Evolutionary conservation across 2,797 vertebrate genomes (phyloP).

Genomic region (Semaprochilodus insignis): DNA sequence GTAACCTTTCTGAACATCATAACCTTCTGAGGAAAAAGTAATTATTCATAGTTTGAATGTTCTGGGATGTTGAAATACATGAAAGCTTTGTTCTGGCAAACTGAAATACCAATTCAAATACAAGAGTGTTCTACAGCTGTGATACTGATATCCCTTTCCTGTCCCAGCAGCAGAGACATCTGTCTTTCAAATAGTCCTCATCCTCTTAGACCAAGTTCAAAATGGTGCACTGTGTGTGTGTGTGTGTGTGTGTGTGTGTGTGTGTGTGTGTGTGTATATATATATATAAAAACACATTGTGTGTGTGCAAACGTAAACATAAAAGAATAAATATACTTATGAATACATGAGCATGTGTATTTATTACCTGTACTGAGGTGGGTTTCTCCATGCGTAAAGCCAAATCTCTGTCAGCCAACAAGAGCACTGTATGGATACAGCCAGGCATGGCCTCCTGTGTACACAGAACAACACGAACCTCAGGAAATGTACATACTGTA

Average conservation of each 20-base stretch:
- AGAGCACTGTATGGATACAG: slow-evolving; percentile 82
- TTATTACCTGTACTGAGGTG: slow-evolving; percentile 81
- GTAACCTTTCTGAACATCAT: not conserved
- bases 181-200: slow-evolving; percentile 48
- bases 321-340: not conserved
- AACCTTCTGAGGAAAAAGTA: not conserved
- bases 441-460: slow-evolving; percentile 80
- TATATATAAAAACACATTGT: too few species aligned
- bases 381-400: slow-evolving; percentile 77
- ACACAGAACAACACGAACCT: slow-evolving; percentile 34
- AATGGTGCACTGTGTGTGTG: not conserved
- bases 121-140: not conserved
- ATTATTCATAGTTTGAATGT: too few species aligned
- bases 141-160: not conserved
- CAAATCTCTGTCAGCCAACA: slow-evolving; percentile 83
- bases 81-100: not conserved
- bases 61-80: not conserved
- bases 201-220: not conserved
- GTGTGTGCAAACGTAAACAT: too few species aligned
- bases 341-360: not conserved
- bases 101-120: not conserved
- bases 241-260: too few species aligned
- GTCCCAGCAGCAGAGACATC: slow-evolving; percentile 31
- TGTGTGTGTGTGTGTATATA: too few species aligned
- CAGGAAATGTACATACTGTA: not conserved